Evolutionary conservation across 92 coral and sea anemone species (phyloP).

Genomic region (Muricea muricata): DNA sequence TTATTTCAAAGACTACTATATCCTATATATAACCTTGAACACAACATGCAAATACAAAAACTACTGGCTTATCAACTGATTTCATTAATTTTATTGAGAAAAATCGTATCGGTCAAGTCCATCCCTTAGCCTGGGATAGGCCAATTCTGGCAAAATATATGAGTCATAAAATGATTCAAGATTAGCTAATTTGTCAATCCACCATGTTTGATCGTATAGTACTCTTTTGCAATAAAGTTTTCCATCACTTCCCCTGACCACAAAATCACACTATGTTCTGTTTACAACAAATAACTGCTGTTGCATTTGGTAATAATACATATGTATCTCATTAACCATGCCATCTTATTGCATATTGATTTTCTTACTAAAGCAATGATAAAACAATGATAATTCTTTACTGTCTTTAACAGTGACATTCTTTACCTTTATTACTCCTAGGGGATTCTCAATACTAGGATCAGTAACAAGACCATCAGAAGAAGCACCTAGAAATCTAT

Average conservation of each 20-base stretch:
- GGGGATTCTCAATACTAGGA: constrained; percentile 48
- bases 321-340: neutral
- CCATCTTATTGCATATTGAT: constrained; percentile 47
- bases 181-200: constrained; percentile 56
- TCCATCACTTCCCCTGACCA: constrained; percentile 60
- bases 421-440: constrained; percentile 70
- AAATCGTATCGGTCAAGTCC: constrained; percentile 50
- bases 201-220: constrained; percentile 57
- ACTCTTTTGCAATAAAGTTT: constrained; percentile 58
- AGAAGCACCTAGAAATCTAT: constrained; percentile 65
- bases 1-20: no score
- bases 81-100: constrained; percentile 26
- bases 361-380: constrained; percentile 53
- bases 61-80: neutral
- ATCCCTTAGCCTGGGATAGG: constrained; percentile 70
- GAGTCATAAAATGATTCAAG: constrained; percentile 61
- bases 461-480: constrained; percentile 75
- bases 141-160: constrained; percentile 64
- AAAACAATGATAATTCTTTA: constrained; percentile 40
- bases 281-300: constrained; percentile 55
- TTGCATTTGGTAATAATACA: constrained; percentile 23
- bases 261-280: constrained; percentile 71
- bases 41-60: neutral
- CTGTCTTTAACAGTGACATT: constrained; percentile 49
- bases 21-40: neutral